A percentile compares a stretch with the other conserved stretches of the same genome.
Conservation (phyloP, 2,888 invertebrate genomes). For the Pachydiplax longipennis region DNA sequence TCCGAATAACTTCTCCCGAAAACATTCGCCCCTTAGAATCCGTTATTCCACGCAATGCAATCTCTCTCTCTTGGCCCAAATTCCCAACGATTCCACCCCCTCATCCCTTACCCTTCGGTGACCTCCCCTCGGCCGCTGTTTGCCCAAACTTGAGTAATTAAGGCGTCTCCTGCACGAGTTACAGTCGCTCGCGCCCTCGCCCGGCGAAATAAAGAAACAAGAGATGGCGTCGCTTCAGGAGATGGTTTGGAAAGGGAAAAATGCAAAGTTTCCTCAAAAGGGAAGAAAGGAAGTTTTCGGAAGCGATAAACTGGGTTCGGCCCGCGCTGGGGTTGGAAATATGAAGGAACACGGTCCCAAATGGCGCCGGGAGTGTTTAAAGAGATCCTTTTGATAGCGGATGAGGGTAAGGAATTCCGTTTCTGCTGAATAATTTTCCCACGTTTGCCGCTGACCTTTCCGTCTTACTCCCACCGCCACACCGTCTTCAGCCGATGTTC, state of each 20-base stretch:
- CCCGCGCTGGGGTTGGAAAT: constrained; percentile 19
- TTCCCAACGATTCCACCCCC: neutral
- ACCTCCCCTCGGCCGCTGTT: constrained; percentile 7
- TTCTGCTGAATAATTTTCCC: too few relatives aligned
- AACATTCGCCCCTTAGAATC: neutral
- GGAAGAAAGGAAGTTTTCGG: constrained; percentile 5
- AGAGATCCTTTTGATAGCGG: neutral
- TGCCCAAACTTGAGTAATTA: constrained; percentile 42
- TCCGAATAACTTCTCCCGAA: neutral
- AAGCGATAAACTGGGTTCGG: constrained; percentile 11
- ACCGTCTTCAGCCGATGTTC: too few relatives aligned
- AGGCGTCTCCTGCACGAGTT: constrained; percentile 22
- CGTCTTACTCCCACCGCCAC: too few relatives aligned
- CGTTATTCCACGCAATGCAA: neutral
- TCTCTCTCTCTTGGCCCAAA: neutral
- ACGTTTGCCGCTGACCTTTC: too few relatives aligned
- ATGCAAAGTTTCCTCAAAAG: neutral
- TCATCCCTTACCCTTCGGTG: neutral
- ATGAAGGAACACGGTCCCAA: neutral
- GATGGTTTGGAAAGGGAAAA: neutral
- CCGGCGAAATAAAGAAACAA: neutral
- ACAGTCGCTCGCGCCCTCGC: neutral
- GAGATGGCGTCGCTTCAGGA: neutral
- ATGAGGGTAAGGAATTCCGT: too few relatives aligned
- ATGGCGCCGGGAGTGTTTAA: constrained; percentile 2